Conservation (phyloP, 2,797 vertebrate genomes). For the Rhincodon typus region DNA sequence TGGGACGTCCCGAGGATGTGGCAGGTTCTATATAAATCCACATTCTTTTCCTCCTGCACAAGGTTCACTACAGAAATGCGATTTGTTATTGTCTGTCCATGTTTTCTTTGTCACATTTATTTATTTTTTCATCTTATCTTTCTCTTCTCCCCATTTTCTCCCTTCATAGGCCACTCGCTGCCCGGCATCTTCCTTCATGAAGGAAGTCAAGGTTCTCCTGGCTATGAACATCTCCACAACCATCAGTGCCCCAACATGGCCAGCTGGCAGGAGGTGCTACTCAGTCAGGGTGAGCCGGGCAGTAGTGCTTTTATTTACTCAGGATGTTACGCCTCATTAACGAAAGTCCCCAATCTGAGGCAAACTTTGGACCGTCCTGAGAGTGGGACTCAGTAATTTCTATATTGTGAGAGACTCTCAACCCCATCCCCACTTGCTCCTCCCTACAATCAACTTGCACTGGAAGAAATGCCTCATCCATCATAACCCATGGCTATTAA, state of each 20-base stretch:
- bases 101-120: slow-evolving; percentile 48
- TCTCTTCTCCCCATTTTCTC: slow-evolving; percentile 32
- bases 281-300: slow-evolving; percentile 32
- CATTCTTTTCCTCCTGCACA: slow-evolving; percentile 43
- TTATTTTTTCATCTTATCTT: slow-evolving; percentile 33
- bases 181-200: slow-evolving; percentile 27
- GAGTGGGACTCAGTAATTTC: neutral
- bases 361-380: neutral
- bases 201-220: slow-evolving; percentile 32
- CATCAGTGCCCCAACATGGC: slow-evolving; percentile 35
- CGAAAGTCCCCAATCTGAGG: neutral
- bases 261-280: slow-evolving; percentile 31
- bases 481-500: neutral
- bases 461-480: neutral
- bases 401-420: neutral
- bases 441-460: neutral
- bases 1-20: neutral
- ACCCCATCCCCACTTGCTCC: neutral
- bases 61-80: slow-evolving; percentile 41
- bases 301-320: slow-evolving; percentile 27
- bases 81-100: slow-evolving; percentile 50
- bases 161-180: slow-evolving; percentile 40
- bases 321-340: neutral
- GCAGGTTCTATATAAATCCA: neutral
- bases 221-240: slow-evolving; percentile 35